These are phyloP conservation scores for Oreochromis spilurus DNA, from an alignment of 2,113 vertebrate species.

Conservation along the genomic window DNA sequence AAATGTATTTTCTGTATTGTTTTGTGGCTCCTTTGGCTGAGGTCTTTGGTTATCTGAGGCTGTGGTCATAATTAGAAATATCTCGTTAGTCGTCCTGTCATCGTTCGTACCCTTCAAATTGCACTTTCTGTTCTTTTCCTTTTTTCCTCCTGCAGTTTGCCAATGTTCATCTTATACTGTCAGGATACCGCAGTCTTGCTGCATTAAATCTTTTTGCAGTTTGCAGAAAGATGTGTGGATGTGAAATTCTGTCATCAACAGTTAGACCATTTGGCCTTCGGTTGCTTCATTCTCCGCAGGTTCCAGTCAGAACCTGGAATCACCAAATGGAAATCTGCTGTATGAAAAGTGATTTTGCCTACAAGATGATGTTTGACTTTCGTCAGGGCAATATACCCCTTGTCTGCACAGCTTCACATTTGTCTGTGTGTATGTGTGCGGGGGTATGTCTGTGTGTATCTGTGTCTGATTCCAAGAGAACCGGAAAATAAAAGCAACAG, in stretches of 20 bases:
- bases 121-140: neutral
- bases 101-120: neutral
- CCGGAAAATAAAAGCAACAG: conserved; percentile 69
- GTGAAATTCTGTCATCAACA: conserved; percentile 30
- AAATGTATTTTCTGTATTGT: neutral
- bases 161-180: neutral
- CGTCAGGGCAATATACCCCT: conserved; percentile 37
- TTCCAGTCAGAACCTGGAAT: conserved; percentile 51
- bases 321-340: conserved; percentile 19
- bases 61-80: neutral
- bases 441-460: conserved; percentile 46
- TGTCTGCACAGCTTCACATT: conserved; percentile 53
- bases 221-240: conserved; percentile 11
- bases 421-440: conserved; percentile 29
- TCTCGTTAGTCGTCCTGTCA: neutral
- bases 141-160: conserved; percentile 4
- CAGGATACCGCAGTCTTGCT: conserved; percentile 15
- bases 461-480: conserved; percentile 60
- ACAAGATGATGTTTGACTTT: conserved; percentile 59
- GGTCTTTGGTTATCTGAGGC: neutral
- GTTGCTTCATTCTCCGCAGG: conserved; percentile 38
- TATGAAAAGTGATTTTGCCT: conserved; percentile 47
- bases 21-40: neutral
- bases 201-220: conserved; percentile 38
- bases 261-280: conserved; percentile 21